Base-by-base conservation (phyloP, 2,113 vertebrate species). In the Struthio camelus region DNA sequence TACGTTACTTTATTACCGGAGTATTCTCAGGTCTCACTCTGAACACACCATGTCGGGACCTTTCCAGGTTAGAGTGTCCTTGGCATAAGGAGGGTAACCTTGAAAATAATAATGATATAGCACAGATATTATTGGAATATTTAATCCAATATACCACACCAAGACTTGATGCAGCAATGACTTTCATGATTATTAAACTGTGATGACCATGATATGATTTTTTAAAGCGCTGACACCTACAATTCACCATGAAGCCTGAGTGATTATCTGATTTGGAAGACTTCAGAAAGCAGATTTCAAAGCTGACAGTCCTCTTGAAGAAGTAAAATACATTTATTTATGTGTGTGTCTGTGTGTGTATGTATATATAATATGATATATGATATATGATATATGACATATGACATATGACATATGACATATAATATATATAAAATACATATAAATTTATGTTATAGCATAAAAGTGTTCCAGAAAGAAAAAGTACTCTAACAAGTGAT, bases 131-230 rank as follows among this genome's bases (percentile, higher is more conserved):
- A 14, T 25, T 93, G n/a, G 44, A 82, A 72, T 80, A 56, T 76
- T 80, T 70, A 73, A 48, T 48, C 12, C 13, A 76, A 6, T 73
- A 16, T 25, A 87, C 42, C 44, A 38, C 4, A 12, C 9, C 56
- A 38, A 87, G 79, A 32, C 23, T 34, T 19, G 9, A 46, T 42
- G 19, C 24, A 69, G 3, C 15, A 23, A 11, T 32, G 34, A 48
- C 9, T 86, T 88, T 14, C 3, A 4, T 44, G 36, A 44, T 40
- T 40, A 15, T 44, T 58, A 28, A 53, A 69, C 17, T 53, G 36
- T 58, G 34, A 34, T 44, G 27, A 70, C 3, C 5, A 23, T 5
- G 19, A 51, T 13, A 22, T 0, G 0, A 61, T 32, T 83, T 82
- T 90, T 88, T n/a, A 28, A 51, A 51, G 22, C 44, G 7, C 6